A percentile compares a stretch with the other conserved stretches of the same genome.
Conservation (phyloP, 2,888 invertebrate species). For the Andrena trimmerana region DNA sequence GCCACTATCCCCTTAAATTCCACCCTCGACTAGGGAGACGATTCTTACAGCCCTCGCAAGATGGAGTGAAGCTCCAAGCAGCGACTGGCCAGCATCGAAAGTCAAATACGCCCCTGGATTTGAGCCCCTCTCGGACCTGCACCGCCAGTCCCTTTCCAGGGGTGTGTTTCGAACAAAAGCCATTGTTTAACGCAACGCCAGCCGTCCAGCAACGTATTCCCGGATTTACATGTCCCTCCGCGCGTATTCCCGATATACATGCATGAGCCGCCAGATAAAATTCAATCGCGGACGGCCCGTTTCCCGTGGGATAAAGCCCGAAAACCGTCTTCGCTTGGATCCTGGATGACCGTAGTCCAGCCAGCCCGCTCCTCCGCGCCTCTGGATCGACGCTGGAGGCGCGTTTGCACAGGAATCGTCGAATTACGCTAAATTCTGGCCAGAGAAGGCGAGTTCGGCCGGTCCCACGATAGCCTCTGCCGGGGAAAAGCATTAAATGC, state of each 20-base stretch:
- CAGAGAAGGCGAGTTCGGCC: constrained; percentile 32
- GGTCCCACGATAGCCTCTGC: constrained; percentile 36
- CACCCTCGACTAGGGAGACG: background rate
- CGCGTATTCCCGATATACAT: constrained; percentile 46
- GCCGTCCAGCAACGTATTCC: constrained; percentile 64
- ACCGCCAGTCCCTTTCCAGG: background rate
- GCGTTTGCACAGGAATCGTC: constrained; percentile 81
- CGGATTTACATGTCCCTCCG: constrained; percentile 67
- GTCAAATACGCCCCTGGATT: constrained; percentile 49
- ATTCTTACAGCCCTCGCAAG: background rate
- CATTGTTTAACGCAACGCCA: constrained; percentile 70
- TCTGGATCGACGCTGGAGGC: constrained; percentile 76
- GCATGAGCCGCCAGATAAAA: constrained; percentile 63
- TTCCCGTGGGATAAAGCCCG: constrained; percentile 61
- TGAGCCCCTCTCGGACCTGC: constrained; percentile 5
- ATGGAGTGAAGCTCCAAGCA: background rate
- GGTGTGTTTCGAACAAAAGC: constrained; percentile 68
- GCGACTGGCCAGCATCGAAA: constrained; percentile 35
- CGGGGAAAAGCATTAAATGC: constrained; percentile 40
- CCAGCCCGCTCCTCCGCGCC: constrained; percentile 32
- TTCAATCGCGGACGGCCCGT: constrained; percentile 51
- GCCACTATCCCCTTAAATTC: background rate
- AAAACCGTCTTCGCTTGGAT: constrained; percentile 35
- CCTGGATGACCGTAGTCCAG: constrained; percentile 72
- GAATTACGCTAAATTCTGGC: constrained; percentile 82